Base-by-base conservation (phyloP, 2,888 invertebrate species). In the Drosophila meridionalis region DNA sequence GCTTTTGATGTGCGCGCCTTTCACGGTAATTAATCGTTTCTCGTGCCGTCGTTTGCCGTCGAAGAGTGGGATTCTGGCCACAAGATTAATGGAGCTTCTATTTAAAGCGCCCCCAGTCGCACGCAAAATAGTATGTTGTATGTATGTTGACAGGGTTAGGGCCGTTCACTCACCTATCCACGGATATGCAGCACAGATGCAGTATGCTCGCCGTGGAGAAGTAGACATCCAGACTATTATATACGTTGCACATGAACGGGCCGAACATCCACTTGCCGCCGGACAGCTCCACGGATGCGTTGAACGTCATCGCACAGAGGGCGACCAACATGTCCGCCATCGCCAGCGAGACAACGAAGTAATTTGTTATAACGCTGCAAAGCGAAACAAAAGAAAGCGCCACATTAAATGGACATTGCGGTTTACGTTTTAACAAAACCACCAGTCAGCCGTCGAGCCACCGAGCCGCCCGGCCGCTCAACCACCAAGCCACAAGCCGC, bases 201-300 rank as follows among this genome's bases (percentile, higher is more conserved):
- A 99, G 94, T 67, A 99, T 98, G 14, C 98, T 98, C 0, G 98
- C 98, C 1, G 97, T 98, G 83, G 96, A 98, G 92, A 98, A 99
- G 91, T 98, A 97, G 1, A 99, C 99, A 93, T 99, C 99, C 82
- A 98, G 94, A 2, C 98, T 97, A 93, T 98, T 99, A 97, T 98
- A 99, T 20, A 98, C 97, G 93, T 98, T 98, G 93, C 98, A 98
- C 97, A 98, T 97, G 90, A 97, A 96, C 87, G 96, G 96, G 0
- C 98, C 97, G 89, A 98, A 98, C 73, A 97, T 93, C 98, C 98
- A 98, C 78, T 94, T 95, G 11, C 96, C 96, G 7, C 96, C 96
- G 1, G 97, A 96, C 26, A 98, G 94, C 92, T 97, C 97, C 38
- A 98, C 97, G 90, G 96, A 96, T 81, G 97, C 97, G 94, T 98